These are phyloP conservation scores for Huso huso DNA, from an alignment of 2,797 vertebrate genomes.

Conservation along the genomic window DNA sequence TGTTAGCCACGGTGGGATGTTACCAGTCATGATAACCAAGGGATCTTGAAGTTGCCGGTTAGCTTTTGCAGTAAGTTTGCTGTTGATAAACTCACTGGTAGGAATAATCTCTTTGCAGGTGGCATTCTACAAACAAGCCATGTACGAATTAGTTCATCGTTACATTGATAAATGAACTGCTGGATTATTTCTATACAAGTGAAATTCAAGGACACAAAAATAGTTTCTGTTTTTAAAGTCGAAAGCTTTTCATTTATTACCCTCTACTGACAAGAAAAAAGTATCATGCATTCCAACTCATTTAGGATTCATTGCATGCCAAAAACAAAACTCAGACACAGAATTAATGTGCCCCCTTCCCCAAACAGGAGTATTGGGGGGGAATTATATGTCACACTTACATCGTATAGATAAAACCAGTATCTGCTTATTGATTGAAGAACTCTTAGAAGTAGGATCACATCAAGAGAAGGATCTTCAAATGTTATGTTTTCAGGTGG, in stretches of 20 bases:
- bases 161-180: too few relatives aligned
- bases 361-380: too few relatives aligned
- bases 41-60: slow-evolving; percentile 98
- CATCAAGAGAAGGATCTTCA: slow-evolving; percentile 94
- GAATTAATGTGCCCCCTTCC: too few relatives aligned
- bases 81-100: slow-evolving; percentile 94
- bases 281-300: too few relatives aligned
- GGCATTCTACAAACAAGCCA: slow-evolving; percentile 70
- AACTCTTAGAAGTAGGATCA: slow-evolving; percentile 93
- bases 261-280: too few relatives aligned
- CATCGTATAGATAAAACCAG: slow-evolving; percentile 97
- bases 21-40: slow-evolving; percentile 98
- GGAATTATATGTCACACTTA: slow-evolving; percentile 43
- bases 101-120: slow-evolving; percentile 93
- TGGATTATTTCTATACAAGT: too few relatives aligned
- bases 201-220: too few relatives aligned
- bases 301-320: too few relatives aligned
- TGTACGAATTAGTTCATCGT: too few relatives aligned
- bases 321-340: too few relatives aligned
- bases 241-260: too few relatives aligned
- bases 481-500: slow-evolving; percentile 95
- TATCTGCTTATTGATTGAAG: slow-evolving; percentile 96
- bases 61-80: slow-evolving; percentile 97
- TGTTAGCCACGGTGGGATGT: slow-evolving; percentile 96
- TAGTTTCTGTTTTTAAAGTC: too few relatives aligned